Conservation (phyloP, 2,797 vertebrate genomes). For the Bovichtus diacanthus region DNA sequence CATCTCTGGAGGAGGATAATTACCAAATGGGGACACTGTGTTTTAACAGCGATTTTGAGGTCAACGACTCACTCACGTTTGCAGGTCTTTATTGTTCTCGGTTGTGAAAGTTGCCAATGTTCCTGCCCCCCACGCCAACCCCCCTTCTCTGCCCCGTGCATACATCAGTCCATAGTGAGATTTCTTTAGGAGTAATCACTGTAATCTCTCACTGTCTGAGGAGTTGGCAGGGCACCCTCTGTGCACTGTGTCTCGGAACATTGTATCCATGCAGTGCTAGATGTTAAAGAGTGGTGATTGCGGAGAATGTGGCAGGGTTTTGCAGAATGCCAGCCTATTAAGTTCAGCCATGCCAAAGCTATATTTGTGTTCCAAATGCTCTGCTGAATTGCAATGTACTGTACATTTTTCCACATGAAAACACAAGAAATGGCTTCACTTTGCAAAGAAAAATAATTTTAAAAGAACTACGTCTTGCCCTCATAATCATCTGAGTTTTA, state of each 20-base stretch:
- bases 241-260: constrained; percentile 69
- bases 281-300: constrained; percentile 74
- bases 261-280: constrained; percentile 68
- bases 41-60: constrained; percentile 78
- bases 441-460: neutral
- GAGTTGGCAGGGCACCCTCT: constrained; percentile 65
- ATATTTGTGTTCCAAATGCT: constrained; percentile 70
- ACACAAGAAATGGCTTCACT: constrained; percentile 13
- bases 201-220: constrained; percentile 66
- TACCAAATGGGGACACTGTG: constrained; percentile 80
- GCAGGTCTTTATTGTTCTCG: constrained; percentile 62
- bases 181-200: constrained; percentile 66
- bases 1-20: constrained; percentile 80
- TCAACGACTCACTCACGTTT: constrained; percentile 72
- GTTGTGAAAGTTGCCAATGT: constrained; percentile 58
- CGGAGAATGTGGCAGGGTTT: constrained; percentile 76
- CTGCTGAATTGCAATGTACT: constrained; percentile 50
- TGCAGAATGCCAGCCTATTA: constrained; percentile 71
- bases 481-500: neutral
- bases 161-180: constrained; percentile 62
- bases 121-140: neutral
- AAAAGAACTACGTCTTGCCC: neutral
- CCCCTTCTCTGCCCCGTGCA: constrained; percentile 38
- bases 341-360: constrained; percentile 68
- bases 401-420: constrained; percentile 46